Conservation (phyloP, 2,113 vertebrate species). For the Ailurus styani region DNA sequence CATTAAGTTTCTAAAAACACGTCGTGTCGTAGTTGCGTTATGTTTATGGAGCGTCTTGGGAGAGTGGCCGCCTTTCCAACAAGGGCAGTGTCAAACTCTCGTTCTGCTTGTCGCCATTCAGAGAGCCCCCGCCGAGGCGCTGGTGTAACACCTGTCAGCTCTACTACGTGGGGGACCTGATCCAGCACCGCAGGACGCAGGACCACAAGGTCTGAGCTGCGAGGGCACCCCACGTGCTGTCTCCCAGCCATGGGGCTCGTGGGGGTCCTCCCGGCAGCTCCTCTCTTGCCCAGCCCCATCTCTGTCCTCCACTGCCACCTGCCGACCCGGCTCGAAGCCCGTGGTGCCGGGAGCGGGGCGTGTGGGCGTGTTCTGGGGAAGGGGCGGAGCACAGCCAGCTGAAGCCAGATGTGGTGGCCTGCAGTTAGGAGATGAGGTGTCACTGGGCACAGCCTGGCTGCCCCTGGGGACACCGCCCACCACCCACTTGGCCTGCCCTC, state of each 20-base stretch:
- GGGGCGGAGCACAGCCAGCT: background rate
- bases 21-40: background rate
- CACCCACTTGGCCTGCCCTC: background rate
- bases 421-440: background rate
- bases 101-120: slow-evolving; percentile 64
- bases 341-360: background rate
- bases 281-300: background rate
- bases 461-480: background rate
- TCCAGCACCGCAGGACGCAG: slow-evolving; percentile 90
- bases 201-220: slow-evolving; percentile 90
- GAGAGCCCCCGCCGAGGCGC: slow-evolving; percentile 80
- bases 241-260: background rate
- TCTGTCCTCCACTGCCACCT: background rate
- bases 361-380: background rate
- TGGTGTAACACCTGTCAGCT: slow-evolving; percentile 95
- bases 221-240: rapidly evolving
- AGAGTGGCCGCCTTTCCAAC: background rate
- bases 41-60: background rate
- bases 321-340: background rate
- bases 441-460: background rate
- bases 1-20: background rate
- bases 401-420: background rate
- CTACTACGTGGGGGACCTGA: slow-evolving; percentile 90
- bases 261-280: background rate
- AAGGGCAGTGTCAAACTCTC: background rate